Base-by-base conservation (phyloP, 2,888 invertebrate genomes). In the Hypolimnas misippus region DNA sequence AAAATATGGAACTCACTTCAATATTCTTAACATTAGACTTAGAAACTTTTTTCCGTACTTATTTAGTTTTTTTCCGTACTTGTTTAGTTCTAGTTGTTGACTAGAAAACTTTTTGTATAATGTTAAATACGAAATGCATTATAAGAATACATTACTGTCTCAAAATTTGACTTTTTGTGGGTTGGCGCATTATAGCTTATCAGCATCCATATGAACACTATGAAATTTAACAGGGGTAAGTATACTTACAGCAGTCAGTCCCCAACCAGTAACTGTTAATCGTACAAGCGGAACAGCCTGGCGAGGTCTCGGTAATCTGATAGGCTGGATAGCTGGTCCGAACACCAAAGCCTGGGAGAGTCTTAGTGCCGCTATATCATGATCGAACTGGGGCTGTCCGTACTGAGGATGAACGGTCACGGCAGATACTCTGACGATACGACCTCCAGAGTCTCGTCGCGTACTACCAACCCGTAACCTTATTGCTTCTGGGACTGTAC, bases 261-360 rank as follows among this genome's bases (percentile, higher is more conserved):
- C 92, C 92, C 92, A 93, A 1, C 92, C 92, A 0, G 91, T 88
- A 0, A 92, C 89, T 5, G 90, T 89, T 0, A 92, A 74, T 55
- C 89, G 74, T 0, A 89, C 89, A 0, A 91, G 73, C 0, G 92
- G 92, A 6, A 92, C 86, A 0, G 78, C 70, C 66, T 88, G 86
- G 0, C 86, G 70, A 0, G 76, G 73, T 66, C 73, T 75, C 0
- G 92, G 92, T 40, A 92, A 71, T 46, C 86, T 73, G 7, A 91
- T 84, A 0, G 91, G 66, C 33, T 84, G 74, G n/a, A 92, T 70
- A 1, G 79, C 77, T 0, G 74, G 64, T 19, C 73, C 80, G 65
- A 92, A 83, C n/a, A 72, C 73, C 55, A 92, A 71, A 0, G 88
- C 86, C 67, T 76, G 76, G 1, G 81, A 82, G 1, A 92, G 78